phyloP scores from a whole-genome alignment of 2,113 vertebrate genomes.

The Antidorcas marsupialis region DNA sequence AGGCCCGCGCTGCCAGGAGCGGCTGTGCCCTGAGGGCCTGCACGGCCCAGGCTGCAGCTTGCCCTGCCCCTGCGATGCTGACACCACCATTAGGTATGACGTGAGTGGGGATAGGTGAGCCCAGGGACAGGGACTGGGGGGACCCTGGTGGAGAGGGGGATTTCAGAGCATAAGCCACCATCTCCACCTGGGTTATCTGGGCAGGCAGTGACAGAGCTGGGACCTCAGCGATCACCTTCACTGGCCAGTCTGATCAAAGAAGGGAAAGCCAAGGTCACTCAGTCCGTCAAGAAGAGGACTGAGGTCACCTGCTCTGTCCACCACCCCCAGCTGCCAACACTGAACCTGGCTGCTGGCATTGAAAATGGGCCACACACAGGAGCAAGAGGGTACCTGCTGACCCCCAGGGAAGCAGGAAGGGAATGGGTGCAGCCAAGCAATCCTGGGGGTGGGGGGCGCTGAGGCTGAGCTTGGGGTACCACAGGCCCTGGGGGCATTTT shows the following conservation, averaged over 20 bases:
- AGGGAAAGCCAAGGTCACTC: background rate
- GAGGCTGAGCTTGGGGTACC: rapidly evolving
- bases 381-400: background rate
- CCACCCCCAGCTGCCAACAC: background rate
- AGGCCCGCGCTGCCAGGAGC: conserved; percentile 92
- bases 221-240: background rate
- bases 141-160: background rate
- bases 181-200: background rate
- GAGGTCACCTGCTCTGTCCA: background rate
- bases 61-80: conserved; percentile 91
- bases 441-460: rapidly evolving
- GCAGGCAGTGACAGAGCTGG: background rate
- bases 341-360: background rate
- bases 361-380: background rate
- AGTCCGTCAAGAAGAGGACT: background rate
- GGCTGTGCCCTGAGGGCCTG: conserved; percentile 92
- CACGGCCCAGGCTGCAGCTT: conserved; percentile 94
- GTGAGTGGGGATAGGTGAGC: background rate
- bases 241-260: background rate
- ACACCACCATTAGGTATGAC: conserved; percentile 91
- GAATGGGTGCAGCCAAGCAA: background rate
- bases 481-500: background rate
- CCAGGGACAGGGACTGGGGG: background rate
- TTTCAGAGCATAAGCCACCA: background rate
- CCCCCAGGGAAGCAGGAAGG: background rate